Conservation (phyloP, 2,888 invertebrate species). For the Heteropelma amictum region DNA sequence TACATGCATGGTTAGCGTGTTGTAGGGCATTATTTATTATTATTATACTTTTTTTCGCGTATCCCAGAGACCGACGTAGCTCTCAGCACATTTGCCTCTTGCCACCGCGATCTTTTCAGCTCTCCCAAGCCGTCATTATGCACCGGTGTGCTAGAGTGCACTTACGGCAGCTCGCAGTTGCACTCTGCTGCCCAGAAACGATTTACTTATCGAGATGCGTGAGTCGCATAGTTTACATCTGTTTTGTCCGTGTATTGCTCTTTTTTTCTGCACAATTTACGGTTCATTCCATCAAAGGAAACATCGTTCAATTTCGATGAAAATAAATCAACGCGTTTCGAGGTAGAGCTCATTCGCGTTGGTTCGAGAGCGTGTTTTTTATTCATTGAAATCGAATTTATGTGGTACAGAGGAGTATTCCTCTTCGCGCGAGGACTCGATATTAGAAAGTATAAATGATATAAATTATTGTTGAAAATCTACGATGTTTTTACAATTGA, state of each 20-base stretch:
- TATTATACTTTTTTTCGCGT: conserved; percentile 19
- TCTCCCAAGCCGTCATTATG: conserved; percentile 51
- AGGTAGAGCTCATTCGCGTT: no score
- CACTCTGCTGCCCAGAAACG: conserved; percentile 24
- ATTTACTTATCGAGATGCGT: conserved; percentile 51
- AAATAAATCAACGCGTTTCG: no score
- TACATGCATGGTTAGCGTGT: conserved; percentile 19
- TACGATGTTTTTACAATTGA: no score
- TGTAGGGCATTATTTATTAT: conserved; percentile 42
- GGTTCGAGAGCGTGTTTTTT: no score
- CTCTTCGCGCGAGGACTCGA: no score
- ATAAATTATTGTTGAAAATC: no score
- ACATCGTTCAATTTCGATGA: no score
- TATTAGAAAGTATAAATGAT: no score
- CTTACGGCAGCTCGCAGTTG: conserved; percentile 39
- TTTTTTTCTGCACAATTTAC: not conserved
- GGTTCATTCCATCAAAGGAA: not conserved
- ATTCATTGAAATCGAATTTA: no score
- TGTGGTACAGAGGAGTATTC: no score
- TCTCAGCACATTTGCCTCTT: conserved; percentile 16
- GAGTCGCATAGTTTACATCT: conserved; percentile 4
- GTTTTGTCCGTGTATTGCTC: not conserved
- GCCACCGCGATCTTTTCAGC: conserved; percentile 12
- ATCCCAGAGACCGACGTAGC: conserved; percentile 22
- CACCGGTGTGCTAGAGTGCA: conserved; percentile 41